Percentiles rank a stretch among this genome's conserved stretches.
These are phyloP conservation scores for Ormyrus thymus DNA, from an alignment of 2,888 invertebrate genomes.

Conservation along the genomic window DNA sequence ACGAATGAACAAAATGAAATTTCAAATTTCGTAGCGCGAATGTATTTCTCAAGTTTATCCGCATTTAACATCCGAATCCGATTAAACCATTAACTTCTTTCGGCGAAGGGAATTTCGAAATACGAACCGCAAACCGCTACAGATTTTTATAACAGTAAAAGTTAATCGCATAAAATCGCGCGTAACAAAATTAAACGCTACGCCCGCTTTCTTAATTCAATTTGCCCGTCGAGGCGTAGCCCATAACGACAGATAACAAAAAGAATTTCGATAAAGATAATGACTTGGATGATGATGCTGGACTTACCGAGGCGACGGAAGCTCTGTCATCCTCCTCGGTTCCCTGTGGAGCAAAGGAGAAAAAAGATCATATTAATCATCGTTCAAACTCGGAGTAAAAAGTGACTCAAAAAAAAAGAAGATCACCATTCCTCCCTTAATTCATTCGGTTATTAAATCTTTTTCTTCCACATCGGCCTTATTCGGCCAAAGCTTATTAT, in stretches of 20 bases:
- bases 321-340: conserved; percentile 85
- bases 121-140: neutral
- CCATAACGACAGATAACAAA: conserved; percentile 53
- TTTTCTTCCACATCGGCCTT: neutral
- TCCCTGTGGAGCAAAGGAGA: conserved; percentile 78
- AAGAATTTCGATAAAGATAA: conserved; percentile 39
- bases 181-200: conserved; percentile 41
- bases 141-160: conserved; percentile 18
- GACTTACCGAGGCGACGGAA: conserved; percentile 84
- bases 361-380: conserved; percentile 43
- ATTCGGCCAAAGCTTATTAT: neutral
- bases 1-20: too few relatives aligned
- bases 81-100: neutral
- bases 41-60: too few relatives aligned
- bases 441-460: neutral
- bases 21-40: too few relatives aligned
- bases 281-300: conserved; percentile 58
- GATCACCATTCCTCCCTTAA: conserved; percentile 1
- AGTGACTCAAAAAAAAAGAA: conserved; percentile 13
- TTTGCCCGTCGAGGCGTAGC: conserved; percentile 35
- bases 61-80: too few relatives aligned
- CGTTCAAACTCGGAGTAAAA: conserved; percentile 20
- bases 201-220: conserved; percentile 33
- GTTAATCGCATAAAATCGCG: conserved; percentile 32
- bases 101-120: neutral